Evolutionary conservation across 2,888 invertebrate genomes (phyloP).

Genomic region (Aphidoletes aphidimyza): DNA sequence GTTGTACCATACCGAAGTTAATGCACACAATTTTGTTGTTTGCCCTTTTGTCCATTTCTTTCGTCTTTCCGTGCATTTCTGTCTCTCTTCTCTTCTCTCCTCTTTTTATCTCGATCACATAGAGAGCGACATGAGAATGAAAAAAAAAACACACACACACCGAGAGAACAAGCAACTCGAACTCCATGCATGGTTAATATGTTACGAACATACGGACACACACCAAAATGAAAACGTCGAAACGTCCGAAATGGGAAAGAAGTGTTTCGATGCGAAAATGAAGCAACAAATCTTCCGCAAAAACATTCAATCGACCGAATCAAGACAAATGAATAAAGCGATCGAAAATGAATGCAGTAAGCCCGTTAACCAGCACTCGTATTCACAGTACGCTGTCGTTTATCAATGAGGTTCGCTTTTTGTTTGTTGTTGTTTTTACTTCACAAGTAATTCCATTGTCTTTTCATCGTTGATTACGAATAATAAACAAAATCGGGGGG

Average conservation of each 20-base stretch:
- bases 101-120: too few species aligned
- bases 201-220: slow-evolving; percentile 4
- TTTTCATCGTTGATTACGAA: not conserved
- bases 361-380: not conserved
- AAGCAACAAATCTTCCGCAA: slow-evolving; percentile 48
- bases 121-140: not conserved
- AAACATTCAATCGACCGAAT: slow-evolving; percentile 21
- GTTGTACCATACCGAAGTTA: not conserved
- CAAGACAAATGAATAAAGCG: slow-evolving; percentile 15
- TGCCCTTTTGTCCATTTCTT: slow-evolving; percentile 39
- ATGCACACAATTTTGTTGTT: slow-evolving; percentile 45
- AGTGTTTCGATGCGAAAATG: not conserved
- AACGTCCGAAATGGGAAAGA: too few species aligned
- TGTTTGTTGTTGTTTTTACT: too few species aligned
- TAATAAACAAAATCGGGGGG: not conserved
- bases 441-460: not conserved
- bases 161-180: too few species aligned
- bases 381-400: not conserved
- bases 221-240: not conserved
- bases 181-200: too few species aligned
- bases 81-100: not conserved
- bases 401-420: not conserved
- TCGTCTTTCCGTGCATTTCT: not conserved
- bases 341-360: slow-evolving; percentile 24
- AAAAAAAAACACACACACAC: not conserved